Evolutionary conservation across 92 coral and sea anemone species (phyloP), one percentile per base, ranked within the genome.

Genomic region (Actinostola sp.): DNA sequence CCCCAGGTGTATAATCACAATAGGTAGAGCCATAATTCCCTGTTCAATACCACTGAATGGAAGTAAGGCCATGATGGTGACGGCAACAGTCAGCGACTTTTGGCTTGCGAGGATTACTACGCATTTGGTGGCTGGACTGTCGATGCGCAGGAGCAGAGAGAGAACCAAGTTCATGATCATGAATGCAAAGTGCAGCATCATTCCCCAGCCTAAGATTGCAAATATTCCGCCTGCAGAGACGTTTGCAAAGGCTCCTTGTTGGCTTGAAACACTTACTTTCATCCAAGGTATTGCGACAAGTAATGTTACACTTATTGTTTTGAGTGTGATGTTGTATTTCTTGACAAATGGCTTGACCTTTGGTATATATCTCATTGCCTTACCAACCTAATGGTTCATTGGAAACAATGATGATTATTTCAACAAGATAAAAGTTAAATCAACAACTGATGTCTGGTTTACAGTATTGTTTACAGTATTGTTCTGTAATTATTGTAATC

Each of bases 221-320:
- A 88, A 83, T 36, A 95, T 65, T 26, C 94, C 87, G 67, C 79
- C 80, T 34, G 85, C 38, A 12, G 94, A 77, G 70, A 95, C 61
- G n/a, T 52, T 38, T 3, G 21, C 41, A 58, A 95, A 91, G 61
- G 90, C 85, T 16, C 96, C 96, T 52, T 73, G 70, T 1, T 89
- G 79, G 61, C 97, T 91, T 49, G 99, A 91, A 12, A 89, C 81
- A 56, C 99, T 95, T 24, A 95, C 92, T 63, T 95, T 95, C 85
- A 95, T 76, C 99, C 99, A 95, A 25, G 99, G 99, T 13, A 95
- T 91, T 63, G 85, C 64, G 28, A 90, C 84, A 2, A 95, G 71
- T 7, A 95, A 82, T 38, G 92, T 71, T 10, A 95, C 64, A 46
- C 96, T 65, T 0, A 92, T 51, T 13, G 88, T 49, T 69, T 95